Conservation (phyloP, 1,140 invertebrate genomes). For the Philopotamus ludificatus region DNA sequence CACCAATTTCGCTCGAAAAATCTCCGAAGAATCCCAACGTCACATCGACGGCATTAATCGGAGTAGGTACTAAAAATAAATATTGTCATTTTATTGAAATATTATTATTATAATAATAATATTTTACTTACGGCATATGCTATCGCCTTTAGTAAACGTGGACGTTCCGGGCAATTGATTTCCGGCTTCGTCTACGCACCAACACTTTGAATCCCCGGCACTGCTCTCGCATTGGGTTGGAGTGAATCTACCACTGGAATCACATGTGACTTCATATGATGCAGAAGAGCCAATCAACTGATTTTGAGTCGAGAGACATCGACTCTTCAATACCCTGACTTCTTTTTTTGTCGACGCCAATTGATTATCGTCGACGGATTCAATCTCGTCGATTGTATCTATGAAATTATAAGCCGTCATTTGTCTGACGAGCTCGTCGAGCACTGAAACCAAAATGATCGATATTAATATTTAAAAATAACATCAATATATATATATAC, state of each 20-base stretch:
- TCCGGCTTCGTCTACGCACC: constrained; percentile 85
- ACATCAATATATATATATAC: constrained; percentile 1
- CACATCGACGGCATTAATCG: constrained; percentile 62
- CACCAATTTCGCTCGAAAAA: constrained; percentile 53
- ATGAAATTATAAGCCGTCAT: constrained; percentile 58
- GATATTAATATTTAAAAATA: too few species aligned
- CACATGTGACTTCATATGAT: constrained; percentile 61
- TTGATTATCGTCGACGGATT: constrained; percentile 43
- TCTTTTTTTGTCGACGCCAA: constrained; percentile 43
- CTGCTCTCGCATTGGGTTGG: constrained; percentile 69
- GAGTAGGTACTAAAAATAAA: constrained; percentile 56
- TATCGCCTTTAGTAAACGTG: constrained; percentile 63
- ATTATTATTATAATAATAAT: constrained; percentile 14
- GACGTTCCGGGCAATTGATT: constrained; percentile 67
- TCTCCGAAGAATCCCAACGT: constrained; percentile 61
- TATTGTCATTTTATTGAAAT: constrained; percentile 5
- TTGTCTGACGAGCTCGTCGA: constrained; percentile 66
- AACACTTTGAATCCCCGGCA: constrained; percentile 60
- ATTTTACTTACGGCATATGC: constrained; percentile 59
- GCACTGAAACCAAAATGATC: constrained; percentile 51
- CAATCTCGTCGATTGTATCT: constrained; percentile 53
- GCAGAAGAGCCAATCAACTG: constrained; percentile 44
- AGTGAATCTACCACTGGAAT: constrained; percentile 67
- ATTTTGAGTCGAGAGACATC: constrained; percentile 33
- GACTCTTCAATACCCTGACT: constrained; percentile 45